phyloP scores from a whole-genome alignment of 2,888 invertebrate species.

The Odontothrips loti region DNA sequence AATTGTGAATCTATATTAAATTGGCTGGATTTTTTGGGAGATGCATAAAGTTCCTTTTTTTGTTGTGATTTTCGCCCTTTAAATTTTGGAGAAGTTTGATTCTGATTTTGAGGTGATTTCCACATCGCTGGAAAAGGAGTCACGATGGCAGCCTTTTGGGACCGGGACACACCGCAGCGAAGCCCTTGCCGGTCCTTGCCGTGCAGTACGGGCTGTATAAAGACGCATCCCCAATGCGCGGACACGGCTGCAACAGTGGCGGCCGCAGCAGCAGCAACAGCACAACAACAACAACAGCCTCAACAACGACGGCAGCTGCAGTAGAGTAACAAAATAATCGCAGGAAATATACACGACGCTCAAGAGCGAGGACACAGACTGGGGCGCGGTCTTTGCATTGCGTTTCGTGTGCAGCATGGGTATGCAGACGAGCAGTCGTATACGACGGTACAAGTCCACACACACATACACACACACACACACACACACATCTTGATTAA shows the following conservation, averaged over 20 bases:
- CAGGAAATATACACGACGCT: not conserved
- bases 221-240: not conserved
- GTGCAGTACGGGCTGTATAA: too few relatives aligned
- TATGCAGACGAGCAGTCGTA: not conserved
- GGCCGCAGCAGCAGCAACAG: not conserved
- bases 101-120: too few relatives aligned
- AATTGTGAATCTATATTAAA: too few relatives aligned
- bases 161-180: too few relatives aligned
- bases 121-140: too few relatives aligned
- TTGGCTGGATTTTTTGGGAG: too few relatives aligned
- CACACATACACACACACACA: not conserved
- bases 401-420: slow-evolving; percentile 2
- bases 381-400: not conserved
- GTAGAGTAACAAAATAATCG: not conserved
- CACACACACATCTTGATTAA: not conserved
- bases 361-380: not conserved
- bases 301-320: not conserved
- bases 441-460: not conserved
- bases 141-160: too few relatives aligned
- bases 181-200: too few relatives aligned
- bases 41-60: too few relatives aligned
- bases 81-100: too few relatives aligned
- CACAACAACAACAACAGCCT: too few relatives aligned
- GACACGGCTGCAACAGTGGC: not conserved
- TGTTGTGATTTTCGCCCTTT: too few relatives aligned